Conservation (phyloP, 2,888 invertebrate species). For the Automeris io region DNA sequence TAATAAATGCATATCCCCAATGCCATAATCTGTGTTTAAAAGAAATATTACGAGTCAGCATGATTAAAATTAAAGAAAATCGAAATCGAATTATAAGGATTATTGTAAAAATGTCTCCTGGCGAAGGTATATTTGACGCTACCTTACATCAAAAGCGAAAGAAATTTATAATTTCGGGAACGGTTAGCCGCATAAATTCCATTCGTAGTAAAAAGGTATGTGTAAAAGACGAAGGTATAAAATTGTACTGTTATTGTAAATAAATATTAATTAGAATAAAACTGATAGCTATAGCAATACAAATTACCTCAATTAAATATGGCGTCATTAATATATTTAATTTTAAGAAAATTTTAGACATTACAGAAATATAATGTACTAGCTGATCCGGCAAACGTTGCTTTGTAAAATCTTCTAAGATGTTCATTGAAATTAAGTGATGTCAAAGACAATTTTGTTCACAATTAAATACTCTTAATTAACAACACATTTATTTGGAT, state of each 20-base stretch:
- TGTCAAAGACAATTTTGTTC: too few species aligned
- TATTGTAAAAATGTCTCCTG: slow-evolving; percentile 78
- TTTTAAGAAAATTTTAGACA: too few species aligned
- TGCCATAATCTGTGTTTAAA: slow-evolving; percentile 79
- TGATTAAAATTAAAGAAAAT: slow-evolving; percentile 73
- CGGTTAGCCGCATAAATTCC: slow-evolving; percentile 83
- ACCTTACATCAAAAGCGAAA: slow-evolving; percentile 67
- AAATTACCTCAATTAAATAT: too few species aligned
- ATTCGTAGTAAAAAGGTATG: slow-evolving; percentile 85
- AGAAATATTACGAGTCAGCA: slow-evolving; percentile 38
- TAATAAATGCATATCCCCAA: slow-evolving; percentile 75
- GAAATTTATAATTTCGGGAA: slow-evolving; percentile 76
- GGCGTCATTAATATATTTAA: too few species aligned
- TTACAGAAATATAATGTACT: too few species aligned
- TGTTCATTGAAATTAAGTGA: too few species aligned
- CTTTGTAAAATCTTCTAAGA: too few species aligned
- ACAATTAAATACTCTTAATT: too few species aligned
- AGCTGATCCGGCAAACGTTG: too few species aligned
- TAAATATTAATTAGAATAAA: slow-evolving; percentile 9
- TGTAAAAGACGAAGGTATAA: slow-evolving; percentile 80
- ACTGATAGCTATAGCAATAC: background rate
- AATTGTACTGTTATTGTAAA: slow-evolving; percentile 84
- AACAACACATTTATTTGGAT: too few species aligned
- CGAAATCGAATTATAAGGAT: slow-evolving; percentile 74
- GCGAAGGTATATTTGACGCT: slow-evolving; percentile 84